Conservation (phyloP, 2,888 invertebrate species). For the Drosophila kambysellisi region DNA sequence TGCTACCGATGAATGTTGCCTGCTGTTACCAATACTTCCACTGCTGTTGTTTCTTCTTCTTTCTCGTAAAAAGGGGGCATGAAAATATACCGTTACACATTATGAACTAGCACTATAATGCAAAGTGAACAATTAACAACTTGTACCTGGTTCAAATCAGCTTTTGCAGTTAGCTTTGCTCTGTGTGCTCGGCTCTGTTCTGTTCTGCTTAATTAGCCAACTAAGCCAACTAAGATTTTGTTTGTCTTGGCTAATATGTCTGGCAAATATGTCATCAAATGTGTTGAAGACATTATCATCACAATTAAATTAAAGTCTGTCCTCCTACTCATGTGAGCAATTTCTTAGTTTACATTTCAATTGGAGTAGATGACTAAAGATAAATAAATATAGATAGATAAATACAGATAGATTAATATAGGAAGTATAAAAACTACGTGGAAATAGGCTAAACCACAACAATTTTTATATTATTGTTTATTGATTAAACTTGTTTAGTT, state of each 20-base stretch:
- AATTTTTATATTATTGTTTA: neutral
- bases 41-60: slow-evolving; percentile 4
- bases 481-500: neutral
- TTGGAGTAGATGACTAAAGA: neutral
- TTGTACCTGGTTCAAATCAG: slow-evolving; percentile 36
- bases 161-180: slow-evolving; percentile 20
- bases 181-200: neutral
- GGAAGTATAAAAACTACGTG: neutral
- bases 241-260: slow-evolving; percentile 15
- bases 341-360: neutral
- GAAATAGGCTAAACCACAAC: neutral
- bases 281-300: neutral
- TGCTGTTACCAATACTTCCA: slow-evolving; percentile 8
- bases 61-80: slow-evolving; percentile 7
- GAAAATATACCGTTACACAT: slow-evolving; percentile 62
- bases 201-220: slow-evolving; percentile 32
- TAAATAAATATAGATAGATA: neutral
- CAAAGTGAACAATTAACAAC: slow-evolving; percentile 77
- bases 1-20: slow-evolving; percentile 24
- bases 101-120: slow-evolving; percentile 71
- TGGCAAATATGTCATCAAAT: neutral
- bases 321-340: neutral
- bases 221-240: slow-evolving; percentile 33
- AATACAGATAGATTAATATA: neutral
- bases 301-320: neutral